Base-by-base conservation (phyloP, 2,797 vertebrate species). In the Falco concolor region DNA sequence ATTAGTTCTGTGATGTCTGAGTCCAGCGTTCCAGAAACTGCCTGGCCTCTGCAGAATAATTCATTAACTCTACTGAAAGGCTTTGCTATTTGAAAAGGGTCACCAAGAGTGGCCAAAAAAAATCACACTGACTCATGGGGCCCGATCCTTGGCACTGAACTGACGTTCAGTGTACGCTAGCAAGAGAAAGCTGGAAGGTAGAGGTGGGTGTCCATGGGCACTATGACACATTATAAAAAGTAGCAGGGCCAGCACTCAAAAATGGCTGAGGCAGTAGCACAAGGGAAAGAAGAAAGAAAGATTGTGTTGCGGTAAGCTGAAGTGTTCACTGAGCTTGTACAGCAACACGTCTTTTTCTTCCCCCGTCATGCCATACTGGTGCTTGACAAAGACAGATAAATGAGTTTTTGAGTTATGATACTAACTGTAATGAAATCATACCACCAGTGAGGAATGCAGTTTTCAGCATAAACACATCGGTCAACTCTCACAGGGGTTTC, bases 1-100 rank as follows among this genome's bases (percentile, higher is more conserved):
- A 96, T 97, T 95, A 95, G 44, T 40, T 91, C 90, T 94, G 94
- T 90, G 65, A 94, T 94, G 83, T 93, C 95, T 77, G 91, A 90
- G 76, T 56, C 79, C 85, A 85, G 70, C 0, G 2, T 84, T 94
- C 89, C 91, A 96, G 94, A 96, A 94, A 95, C 47, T 63, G 65
- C 47, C 70, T 60, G 44, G 40, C 77, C 70, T 81, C 70, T 95
- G 89, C 77, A 90, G 73, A 88, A 84, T 45, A 90, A 86, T 70
- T 93, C 85, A 89, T 70, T 95, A 76, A 76, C 70, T 94, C 74
- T 70, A 40, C 70, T 84, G 91, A 94, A 94, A 95, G 60, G 56
- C 77, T 90, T 91, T 89, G 59, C 61, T 91, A 69, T 90, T 91
- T 79, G 80, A 70, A 93, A 91, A 82, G 59, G 40, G 28, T 45